Evolutionary conservation across 2,888 invertebrate species (phyloP), one percentile per base, ranked within the genome.

Genomic region (Oscheius sp.): DNA sequence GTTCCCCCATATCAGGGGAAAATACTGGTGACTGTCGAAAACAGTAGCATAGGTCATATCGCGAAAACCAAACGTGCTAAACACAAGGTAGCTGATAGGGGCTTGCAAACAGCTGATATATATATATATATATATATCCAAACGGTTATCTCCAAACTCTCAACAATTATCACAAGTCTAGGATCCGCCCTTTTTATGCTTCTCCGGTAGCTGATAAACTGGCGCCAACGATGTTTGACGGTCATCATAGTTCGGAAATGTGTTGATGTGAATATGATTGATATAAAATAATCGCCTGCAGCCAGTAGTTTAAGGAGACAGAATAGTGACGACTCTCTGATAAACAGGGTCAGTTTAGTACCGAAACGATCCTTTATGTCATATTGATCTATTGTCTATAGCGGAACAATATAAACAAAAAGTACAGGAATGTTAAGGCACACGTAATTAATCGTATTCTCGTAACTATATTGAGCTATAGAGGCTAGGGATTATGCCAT

Each of bases 291-390:
- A 36, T 17, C 28, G 22, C 20, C 54, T 54, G 54, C 17, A 17
- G 33, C 33, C 36, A 54, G 54, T 17, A 17, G 54, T 54, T 54
- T 32, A 54, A 20, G 17, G 33, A 3, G 6, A 54, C 36, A 54
- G 32, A 33, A 59, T 30, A 17, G 59, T 44, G 44, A 59, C 44
- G 59, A 44, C 30, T 26, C 44, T 28, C 59, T 44, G 59, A 59
- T 44, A n/a, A n/a, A n/a, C n/a, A 59, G 59, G 30, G 59, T 24
- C 44, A n/a, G 36, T 59, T 59, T 59, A 59, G 41, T 44, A 59
- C 59, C 59, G 14, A 44, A 17, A 30, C 26, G 8, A 59, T 44
- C 28, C 8, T 59, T 59, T 38, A 59, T 44, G 59, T 44, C 28
- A 41, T 28, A 50, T 50, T 28, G 50, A 50, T 50, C 47, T 47